Percentiles rank a stretch among this genome's conserved stretches.
Conservation (phyloP, 2,113 vertebrate genomes). For the Sinocyclocheilus anophthalmus region DNA sequence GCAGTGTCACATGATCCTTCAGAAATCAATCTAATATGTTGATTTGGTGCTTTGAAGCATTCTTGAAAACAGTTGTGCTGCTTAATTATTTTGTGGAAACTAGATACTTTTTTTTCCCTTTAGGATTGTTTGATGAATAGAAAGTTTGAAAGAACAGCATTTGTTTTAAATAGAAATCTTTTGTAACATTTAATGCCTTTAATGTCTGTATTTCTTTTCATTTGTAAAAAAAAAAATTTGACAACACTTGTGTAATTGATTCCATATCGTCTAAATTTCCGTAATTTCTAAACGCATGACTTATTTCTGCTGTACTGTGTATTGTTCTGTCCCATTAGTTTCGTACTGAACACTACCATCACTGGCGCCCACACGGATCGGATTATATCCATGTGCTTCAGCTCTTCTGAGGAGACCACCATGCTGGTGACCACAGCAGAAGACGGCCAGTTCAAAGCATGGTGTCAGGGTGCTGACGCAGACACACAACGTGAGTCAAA, state of each 20-base stretch:
- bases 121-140: too few species aligned
- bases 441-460: conserved; percentile 92
- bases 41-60: background rate
- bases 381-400: conserved; percentile 87
- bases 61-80: background rate
- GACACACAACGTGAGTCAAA: conserved; percentile 68
- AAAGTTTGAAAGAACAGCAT: too few species aligned
- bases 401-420: conserved; percentile 69
- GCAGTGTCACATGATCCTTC: background rate
- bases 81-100: background rate
- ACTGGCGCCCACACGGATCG: conserved; percentile 82
- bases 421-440: conserved; percentile 84
- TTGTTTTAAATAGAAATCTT: too few species aligned
- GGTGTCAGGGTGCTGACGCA: conserved; percentile 78
- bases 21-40: background rate
- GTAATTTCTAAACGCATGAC: background rate
- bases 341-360: conserved; percentile 90
- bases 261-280: too few species aligned
- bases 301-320: background rate
- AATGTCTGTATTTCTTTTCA: background rate
- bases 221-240: background rate
- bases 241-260: background rate
- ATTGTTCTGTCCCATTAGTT: conserved; percentile 73
- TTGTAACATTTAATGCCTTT: background rate
- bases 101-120: too few species aligned